A percentile compares a stretch with the other conserved stretches of the same genome.
These are phyloP conservation scores for Neotoxoptera formosana DNA, from an alignment of 1,140 invertebrate genomes.

Conservation along the genomic window DNA sequence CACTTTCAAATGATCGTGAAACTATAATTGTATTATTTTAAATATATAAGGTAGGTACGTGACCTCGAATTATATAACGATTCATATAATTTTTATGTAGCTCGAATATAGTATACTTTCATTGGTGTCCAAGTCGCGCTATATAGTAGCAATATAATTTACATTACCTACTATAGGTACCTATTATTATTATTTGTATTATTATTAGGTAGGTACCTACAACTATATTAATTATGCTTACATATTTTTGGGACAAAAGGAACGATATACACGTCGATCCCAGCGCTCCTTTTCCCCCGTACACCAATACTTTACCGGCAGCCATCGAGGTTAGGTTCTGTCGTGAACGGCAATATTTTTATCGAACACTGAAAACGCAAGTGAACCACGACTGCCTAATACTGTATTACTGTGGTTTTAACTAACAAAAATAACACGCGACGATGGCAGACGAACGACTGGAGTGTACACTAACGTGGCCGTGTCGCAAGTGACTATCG, in stretches of 20 bases:
- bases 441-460: neutral
- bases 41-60: neutral
- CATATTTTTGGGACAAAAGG: slow-evolving; percentile 90
- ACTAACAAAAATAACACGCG: neutral
- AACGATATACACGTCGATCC: slow-evolving; percentile 84
- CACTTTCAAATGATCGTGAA: neutral
- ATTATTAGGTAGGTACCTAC: neutral
- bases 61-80: neutral
- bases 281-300: slow-evolving; percentile 93
- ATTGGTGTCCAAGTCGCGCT: neutral
- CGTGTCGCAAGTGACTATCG: neutral
- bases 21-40: neutral
- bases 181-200: too few species aligned
- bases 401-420: too few species aligned
- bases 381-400: neutral
- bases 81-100: neutral
- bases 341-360: neutral
- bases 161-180: neutral
- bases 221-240: slow-evolving; percentile 66
- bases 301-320: slow-evolving; percentile 80
- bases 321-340: neutral
- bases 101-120: neutral
- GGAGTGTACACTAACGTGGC: neutral
- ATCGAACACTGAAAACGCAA: too few species aligned
- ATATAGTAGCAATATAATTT: neutral